A percentile compares a stretch with the other conserved stretches of the same genome.
These are phyloP conservation scores for mouse (Mus musculus) DNA, from an alignment of 2,113 vertebrate species.

Conservation along the genomic window DNA sequence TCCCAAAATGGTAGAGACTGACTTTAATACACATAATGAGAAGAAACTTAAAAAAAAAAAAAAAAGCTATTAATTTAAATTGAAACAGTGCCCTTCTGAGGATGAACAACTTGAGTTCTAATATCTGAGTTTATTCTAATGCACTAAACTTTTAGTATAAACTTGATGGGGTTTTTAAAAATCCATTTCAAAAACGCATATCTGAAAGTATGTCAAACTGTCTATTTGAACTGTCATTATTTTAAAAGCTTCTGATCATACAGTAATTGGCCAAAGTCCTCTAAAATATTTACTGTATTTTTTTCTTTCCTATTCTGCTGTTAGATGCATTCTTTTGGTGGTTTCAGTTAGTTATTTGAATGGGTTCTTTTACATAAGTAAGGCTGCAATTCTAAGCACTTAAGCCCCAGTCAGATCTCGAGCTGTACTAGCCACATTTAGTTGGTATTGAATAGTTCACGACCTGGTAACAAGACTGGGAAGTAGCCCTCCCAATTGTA, in stretches of 20 bases:
- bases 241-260: neutral
- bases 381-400: neutral
- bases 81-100: slow-evolving; percentile 42
- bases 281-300: slow-evolving; percentile 29
- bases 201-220: neutral
- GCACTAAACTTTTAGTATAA: slow-evolving; percentile 38
- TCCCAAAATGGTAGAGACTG: neutral
- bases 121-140: neutral
- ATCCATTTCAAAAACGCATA: slow-evolving; percentile 37
- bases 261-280: slow-evolving; percentile 13
- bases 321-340: neutral
- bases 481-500: neutral
- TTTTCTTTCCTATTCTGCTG: slow-evolving; percentile 2
- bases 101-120: slow-evolving; percentile 41
- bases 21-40: slow-evolving; percentile 10
- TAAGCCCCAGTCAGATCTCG: neutral
- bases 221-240: slow-evolving; percentile 37
- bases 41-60: neutral
- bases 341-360: slow-evolving; percentile 27
- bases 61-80: slow-evolving; percentile 37
- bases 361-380: neutral
- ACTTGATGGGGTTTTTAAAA: neutral
- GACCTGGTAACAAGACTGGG: neutral
- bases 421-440: neutral
- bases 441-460: neutral